Conservation (phyloP, 2,888 invertebrate species). For the Ochropacha duplaris region DNA sequence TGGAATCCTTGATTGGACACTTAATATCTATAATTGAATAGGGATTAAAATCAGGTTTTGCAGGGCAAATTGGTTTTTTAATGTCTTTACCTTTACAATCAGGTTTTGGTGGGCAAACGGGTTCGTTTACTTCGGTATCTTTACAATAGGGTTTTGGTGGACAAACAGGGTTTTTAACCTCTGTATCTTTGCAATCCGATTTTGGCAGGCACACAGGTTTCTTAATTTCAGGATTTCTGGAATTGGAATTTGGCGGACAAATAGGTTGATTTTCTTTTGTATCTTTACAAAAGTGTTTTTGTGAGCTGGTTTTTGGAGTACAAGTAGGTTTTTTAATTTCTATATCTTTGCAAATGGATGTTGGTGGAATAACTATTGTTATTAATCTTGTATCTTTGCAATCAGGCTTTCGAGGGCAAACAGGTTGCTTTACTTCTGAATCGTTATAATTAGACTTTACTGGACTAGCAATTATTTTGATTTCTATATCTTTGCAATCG, state of each 20-base stretch:
- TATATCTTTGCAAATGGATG: neutral
- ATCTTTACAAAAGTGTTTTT: neutral
- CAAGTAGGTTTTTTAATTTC: neutral
- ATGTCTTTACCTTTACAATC: neutral
- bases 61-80: neutral
- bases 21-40: neutral
- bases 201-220: neutral
- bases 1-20: neutral
- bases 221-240: neutral
- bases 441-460: too few species aligned
- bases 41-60: neutral
- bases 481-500: too few species aligned
- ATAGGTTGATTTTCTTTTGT: neutral
- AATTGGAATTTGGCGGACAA: neutral
- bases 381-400: neutral
- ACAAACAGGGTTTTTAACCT: conserved; percentile 1
- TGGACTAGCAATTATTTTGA: too few species aligned
- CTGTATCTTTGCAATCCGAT: neutral
- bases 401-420: neutral
- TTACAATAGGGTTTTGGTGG: neutral
- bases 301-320: too few species aligned
- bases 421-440: too few species aligned
- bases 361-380: neutral
- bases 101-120: neutral
- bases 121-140: neutral